Base-by-base conservation (phyloP, 2,888 invertebrate genomes). In the Branchipolynoe longqiensis region DNA sequence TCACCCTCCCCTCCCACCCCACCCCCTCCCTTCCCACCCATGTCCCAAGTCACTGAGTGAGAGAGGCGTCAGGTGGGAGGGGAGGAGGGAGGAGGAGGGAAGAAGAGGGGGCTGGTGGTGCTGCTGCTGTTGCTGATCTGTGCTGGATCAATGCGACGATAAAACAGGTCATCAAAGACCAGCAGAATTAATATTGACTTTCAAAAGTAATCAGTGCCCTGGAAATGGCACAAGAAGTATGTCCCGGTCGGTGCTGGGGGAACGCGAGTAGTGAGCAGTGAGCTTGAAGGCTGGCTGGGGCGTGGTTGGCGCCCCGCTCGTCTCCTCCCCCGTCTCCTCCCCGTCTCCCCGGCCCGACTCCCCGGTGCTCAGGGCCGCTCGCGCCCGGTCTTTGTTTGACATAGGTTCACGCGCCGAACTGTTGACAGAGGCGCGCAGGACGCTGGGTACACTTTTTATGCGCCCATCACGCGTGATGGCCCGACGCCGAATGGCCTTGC, bases 391-490 rank as follows among this genome's bases (percentile, higher is more conserved):
- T 78, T 78, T 78, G 78, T 78, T 78, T 78, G 78, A 69, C 69
- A 69, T 69, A 69, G 69, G 69, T 69, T 69, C 69, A 69, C 69
- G 41, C 48, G 48, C 48, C 78, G 18, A 2, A 78, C 48, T 78
- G 78, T 78, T 78, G 78, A 78, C 78, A 78, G 78, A 78, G 54
- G 48, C 25, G 8, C 8, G 31, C 31, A 28, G 78, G 78, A 48
- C 48, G 78, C 78, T 78, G 25, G 78, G 78, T 78, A 33, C 78
- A 78, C n/a, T 78, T 78, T 78, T 78, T 78, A 78, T 33, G 78
- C 48, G 78, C 48, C 78, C 78, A 78, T 78, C 78, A 54, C 54
- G 78, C 28, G 78, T 54, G 78, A 54, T 78, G 78, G 69, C 69
- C 69, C 18, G 69, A 14, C 38, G 69, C 69, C 38, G 69, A 69